Evolutionary conservation across 2,888 invertebrate species (phyloP).

Genomic region (Stomorhina lunata): DNA sequence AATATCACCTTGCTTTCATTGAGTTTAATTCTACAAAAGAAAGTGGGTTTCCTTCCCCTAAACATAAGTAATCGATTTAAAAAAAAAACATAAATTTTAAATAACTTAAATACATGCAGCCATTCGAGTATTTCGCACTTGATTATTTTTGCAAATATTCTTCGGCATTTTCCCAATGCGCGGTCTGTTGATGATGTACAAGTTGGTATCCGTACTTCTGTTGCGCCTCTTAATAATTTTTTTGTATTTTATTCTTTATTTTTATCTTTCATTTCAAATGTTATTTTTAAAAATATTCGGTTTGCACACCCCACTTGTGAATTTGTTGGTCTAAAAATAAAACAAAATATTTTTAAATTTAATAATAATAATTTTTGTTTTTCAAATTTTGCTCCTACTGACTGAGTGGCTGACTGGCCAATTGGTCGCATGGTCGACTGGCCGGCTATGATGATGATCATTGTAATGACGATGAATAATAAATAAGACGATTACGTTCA

Average conservation of each 20-base stretch:
- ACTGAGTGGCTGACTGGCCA: too few species aligned
- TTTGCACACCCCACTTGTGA: conserved; percentile 48
- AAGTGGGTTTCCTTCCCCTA: too few species aligned
- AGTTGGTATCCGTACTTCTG: not conserved
- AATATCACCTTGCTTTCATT: too few species aligned
- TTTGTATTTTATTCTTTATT: too few species aligned
- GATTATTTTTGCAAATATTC: conserved; percentile 13
- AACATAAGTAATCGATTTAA: not conserved
- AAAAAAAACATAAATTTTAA: not conserved
- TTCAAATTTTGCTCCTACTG: conserved; percentile 19
- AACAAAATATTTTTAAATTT: conserved; percentile 21
- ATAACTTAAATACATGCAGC: not conserved
- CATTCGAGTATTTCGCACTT: conserved; percentile 38
- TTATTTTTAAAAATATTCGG: conserved; percentile 25
- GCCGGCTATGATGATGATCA: too few species aligned
- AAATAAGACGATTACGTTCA: conserved; percentile 3
- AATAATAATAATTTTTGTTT: conserved; percentile 23
- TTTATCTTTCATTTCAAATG: conserved; percentile 12
- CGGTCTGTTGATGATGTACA: not conserved
- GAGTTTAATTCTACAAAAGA: too few species aligned
- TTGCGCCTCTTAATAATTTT: conserved; percentile 1
- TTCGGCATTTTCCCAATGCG: not conserved
- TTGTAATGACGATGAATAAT: conserved; percentile 14
- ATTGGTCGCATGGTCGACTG: too few species aligned
- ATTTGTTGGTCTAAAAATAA: conserved; percentile 50